Base-by-base conservation (phyloP, 2,797 vertebrate genomes). In the Hydrophis major region DNA sequence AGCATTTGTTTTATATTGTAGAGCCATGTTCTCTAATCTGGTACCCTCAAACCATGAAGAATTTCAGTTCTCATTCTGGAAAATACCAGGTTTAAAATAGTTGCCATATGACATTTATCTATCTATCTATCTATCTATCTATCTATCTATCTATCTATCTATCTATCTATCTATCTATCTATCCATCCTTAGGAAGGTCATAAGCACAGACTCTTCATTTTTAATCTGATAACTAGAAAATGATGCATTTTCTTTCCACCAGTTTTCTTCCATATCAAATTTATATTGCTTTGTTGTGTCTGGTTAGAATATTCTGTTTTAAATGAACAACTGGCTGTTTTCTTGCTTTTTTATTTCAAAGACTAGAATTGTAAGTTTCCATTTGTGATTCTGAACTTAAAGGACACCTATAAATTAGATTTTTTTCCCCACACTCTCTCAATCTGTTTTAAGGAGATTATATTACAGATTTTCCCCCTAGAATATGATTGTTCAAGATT, bases 401-500 rank as follows among this genome's bases (percentile, higher is more conserved):
- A 74, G 2, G 83, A 13, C 47, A 28, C 87, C 89, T 87, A 47
- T 53, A 93, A 90, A 90, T 59, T 78, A 86, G 56, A 86, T 11
- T 69, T 60, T 32, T 7, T 50, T 78, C 22, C 4, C 1, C 14
- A 83, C 37, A 12, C 8, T 12, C 37, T 47, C 20, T 47, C 74
- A 47, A 83, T 83, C 22, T 20, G 14, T 18, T 0, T 89, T 61
- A 53, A 16, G 16, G 16, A 18, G 4, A n/a, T 10, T 61, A 89
- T 53, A 28, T 89, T 66, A 63, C 27, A 89, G 47, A 53, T 3
- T 6, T 42, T 63, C 47, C 89, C 90, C 92, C 92, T 90, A 56
- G 42, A 0, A 14, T 87, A 56, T 18, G 87, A 95, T 90, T 86
- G 90, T 93, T 89, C 12, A 3, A 69, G 78, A 86, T 94, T 95